Evolutionary conservation across 2,888 invertebrate genomes (phyloP).

Genomic region (Scrobipalpa atriplicella): DNA sequence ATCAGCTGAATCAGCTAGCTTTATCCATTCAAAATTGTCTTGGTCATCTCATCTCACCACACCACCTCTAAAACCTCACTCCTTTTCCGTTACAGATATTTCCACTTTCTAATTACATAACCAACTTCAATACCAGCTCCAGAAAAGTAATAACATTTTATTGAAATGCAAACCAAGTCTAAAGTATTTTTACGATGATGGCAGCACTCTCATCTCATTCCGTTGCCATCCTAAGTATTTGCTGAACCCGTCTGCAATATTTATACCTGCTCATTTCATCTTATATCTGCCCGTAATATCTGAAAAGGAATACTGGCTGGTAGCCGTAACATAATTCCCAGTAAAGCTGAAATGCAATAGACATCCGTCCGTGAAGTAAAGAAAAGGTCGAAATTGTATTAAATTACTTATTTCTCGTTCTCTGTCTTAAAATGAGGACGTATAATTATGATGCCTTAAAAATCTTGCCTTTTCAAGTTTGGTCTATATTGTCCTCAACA

Average conservation of each 20-base stretch:
- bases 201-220: slow-evolving; percentile 17
- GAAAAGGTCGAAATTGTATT: slow-evolving; percentile 1
- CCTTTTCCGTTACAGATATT: background rate
- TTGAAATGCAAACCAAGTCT: slow-evolving; percentile 7
- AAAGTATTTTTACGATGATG: slow-evolving; percentile 10
- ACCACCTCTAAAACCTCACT: background rate
- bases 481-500: too few species aligned
- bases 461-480: too few species aligned
- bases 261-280: slow-evolving; percentile 19
- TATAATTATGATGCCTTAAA: too few species aligned
- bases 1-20: too few species aligned
- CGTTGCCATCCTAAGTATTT: slow-evolving; percentile 9
- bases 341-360: slow-evolving; percentile 18
- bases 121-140: background rate
- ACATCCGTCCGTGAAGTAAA: background rate
- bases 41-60: too few species aligned
- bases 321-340: slow-evolving; percentile 15
- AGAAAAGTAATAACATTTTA: slow-evolving; percentile 8
- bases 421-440: background rate
- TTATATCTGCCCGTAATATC: slow-evolving; percentile 18
- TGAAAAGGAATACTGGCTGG: slow-evolving; percentile 16
- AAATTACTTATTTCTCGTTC: background rate
- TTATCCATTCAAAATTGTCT: too few species aligned
- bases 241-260: slow-evolving; percentile 17
- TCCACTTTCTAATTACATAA: background rate